Evolutionary conservation across 2,888 invertebrate genomes (phyloP).

Genomic region (Glyphotaelius pellucidus): DNA sequence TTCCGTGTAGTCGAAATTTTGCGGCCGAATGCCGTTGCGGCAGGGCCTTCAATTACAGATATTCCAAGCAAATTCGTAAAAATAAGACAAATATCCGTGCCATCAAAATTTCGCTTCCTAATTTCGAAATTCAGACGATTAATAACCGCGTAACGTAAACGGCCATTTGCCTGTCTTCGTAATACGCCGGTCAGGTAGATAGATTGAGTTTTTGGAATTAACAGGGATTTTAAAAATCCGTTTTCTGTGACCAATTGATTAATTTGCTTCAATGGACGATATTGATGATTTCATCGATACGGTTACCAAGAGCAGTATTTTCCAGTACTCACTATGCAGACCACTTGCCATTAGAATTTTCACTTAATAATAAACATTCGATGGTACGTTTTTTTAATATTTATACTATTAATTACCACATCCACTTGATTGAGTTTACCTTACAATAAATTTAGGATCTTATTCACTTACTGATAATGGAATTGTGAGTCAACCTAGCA

Average conservation of each 20-base stretch:
- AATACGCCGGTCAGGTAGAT: too few relatives aligned
- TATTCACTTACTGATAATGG: not conserved
- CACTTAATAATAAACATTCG: not conserved
- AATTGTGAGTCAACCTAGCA: not conserved
- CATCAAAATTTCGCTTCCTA: too few relatives aligned
- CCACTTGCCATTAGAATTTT: not conserved
- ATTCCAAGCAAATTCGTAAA: too few relatives aligned
- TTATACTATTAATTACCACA: not conserved
- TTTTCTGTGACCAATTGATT: not conserved
- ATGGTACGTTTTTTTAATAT: not conserved
- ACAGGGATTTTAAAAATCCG: too few relatives aligned
- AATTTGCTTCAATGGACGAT: not conserved
- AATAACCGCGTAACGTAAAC: too few relatives aligned
- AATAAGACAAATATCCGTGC: too few relatives aligned
- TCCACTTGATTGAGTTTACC: not conserved
- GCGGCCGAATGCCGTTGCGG: too few relatives aligned
- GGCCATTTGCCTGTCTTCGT: too few relatives aligned
- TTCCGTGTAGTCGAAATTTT: too few relatives aligned
- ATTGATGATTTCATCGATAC: not conserved
- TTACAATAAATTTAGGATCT: not conserved
- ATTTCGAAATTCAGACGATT: too few relatives aligned
- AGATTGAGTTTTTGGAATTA: too few relatives aligned
- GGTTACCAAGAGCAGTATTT: not conserved
- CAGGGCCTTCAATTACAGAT: too few relatives aligned
- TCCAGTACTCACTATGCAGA: not conserved